A percentile compares a stretch with the other conserved stretches of the same genome.
phyloP scores from a whole-genome alignment of 2,888 invertebrate genomes.

The Teleiodes luculella region DNA sequence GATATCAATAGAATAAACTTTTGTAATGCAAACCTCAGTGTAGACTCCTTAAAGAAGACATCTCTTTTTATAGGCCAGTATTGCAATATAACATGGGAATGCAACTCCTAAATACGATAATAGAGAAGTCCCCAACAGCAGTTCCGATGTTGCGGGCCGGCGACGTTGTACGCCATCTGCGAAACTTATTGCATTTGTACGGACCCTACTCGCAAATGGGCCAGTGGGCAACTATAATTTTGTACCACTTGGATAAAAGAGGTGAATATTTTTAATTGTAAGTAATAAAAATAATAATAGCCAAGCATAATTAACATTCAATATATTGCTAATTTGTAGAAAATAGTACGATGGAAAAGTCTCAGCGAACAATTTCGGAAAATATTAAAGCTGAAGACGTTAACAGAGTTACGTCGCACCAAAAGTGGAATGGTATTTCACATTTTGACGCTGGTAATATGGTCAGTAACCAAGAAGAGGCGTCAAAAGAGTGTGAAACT shows the following conservation, averaged over 20 bases:
- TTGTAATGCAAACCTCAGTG: too few relatives aligned
- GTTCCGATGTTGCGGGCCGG: constrained; percentile 27
- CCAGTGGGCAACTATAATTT: constrained; percentile 56
- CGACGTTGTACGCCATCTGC: constrained; percentile 34
- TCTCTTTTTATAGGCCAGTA: constrained; percentile 35
- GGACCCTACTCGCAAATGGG: constrained; percentile 47
- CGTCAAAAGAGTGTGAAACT: not conserved
- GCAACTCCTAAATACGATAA: constrained; percentile 47
- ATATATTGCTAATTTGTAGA: too few relatives aligned
- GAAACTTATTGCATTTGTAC: constrained; percentile 36
- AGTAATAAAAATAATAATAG: too few relatives aligned
- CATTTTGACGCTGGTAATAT: not conserved
- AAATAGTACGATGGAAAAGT: not conserved
- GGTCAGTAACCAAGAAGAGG: not conserved
- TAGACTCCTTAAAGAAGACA: too few relatives aligned
- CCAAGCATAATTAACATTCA: too few relatives aligned
- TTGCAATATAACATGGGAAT: constrained; percentile 45
- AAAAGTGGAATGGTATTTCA: too few relatives aligned
- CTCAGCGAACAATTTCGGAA: not conserved
- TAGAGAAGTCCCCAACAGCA: constrained; percentile 36
- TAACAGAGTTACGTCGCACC: not conserved
- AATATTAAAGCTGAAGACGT: not conserved
- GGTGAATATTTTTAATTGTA: constrained; percentile 8
- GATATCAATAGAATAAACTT: too few relatives aligned
- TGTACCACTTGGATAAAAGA: constrained; percentile 36